Evolutionary conservation across 1,140 invertebrate genomes (phyloP).

Genomic region (Listronotus bonariensis): DNA sequence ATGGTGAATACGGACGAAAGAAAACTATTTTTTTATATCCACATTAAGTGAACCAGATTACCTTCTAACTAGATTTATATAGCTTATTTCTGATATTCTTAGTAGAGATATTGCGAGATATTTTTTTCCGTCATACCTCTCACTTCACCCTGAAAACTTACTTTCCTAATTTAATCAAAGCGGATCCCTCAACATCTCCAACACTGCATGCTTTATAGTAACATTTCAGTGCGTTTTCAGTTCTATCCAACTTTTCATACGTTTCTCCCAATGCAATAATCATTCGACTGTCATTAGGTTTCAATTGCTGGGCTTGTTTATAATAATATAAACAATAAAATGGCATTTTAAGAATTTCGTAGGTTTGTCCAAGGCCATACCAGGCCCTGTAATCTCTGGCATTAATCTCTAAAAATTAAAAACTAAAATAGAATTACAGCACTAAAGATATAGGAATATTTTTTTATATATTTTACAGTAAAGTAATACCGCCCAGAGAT

Average conservation of each 20-base stretch:
- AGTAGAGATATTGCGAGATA: no score
- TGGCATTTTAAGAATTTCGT: constrained; percentile 97
- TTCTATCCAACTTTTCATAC: constrained; percentile 92
- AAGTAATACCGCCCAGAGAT: no score
- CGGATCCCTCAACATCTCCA: constrained; percentile 95
- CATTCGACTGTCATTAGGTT: constrained; percentile 97
- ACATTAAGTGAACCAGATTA: no score
- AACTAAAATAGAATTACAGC: no score
- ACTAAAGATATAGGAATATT: no score
- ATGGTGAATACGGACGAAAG: no score
- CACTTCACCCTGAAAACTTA: constrained; percentile 57
- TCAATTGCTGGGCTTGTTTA: constrained; percentile 90
- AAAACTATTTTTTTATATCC: no score
- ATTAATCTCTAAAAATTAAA: constrained; percentile 85
- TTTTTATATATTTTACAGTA: no score
- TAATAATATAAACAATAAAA: constrained; percentile 97
- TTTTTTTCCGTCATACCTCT: no score
- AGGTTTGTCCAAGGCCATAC: constrained; percentile 98
- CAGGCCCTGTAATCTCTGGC: constrained; percentile 93
- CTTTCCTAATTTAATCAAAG: constrained; percentile 93
- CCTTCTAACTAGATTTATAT: no score
- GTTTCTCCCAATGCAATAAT: constrained; percentile 94
- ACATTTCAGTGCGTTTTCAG: constrained; percentile 94
- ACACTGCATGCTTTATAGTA: constrained; percentile 95
- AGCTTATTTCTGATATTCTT: no score